Percentiles rank a stretch among this genome's conserved stretches.
Evolutionary conservation across 2,113 vertebrate genomes (phyloP).

Genomic region (Macquaria ambigua): DNA sequence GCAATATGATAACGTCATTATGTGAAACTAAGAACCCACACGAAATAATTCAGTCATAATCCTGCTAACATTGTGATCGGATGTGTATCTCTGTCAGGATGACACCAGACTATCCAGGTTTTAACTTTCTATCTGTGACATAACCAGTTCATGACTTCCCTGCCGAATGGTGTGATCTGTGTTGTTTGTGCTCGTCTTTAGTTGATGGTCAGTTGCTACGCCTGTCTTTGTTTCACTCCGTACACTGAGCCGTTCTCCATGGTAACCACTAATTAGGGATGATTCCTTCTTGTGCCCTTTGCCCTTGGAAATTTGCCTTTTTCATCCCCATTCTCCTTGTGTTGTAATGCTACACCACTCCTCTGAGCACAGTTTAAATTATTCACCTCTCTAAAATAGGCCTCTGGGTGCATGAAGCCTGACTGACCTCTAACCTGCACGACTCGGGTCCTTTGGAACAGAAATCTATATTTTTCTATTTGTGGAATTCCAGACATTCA

Average conservation of each 20-base stretch:
- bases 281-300: slow-evolving; percentile 77
- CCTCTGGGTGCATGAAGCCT: slow-evolving; percentile 59
- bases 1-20: not conserved
- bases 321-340: slow-evolving; percentile 57
- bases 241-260: slow-evolving; percentile 52
- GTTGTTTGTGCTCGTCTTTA: slow-evolving; percentile 41
- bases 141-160: slow-evolving; percentile 24
- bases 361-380: slow-evolving; percentile 74
- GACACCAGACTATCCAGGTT: not conserved
- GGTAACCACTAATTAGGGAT: slow-evolving; percentile 78
- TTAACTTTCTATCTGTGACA: slow-evolving; percentile 19
- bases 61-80: not conserved
- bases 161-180: slow-evolving; percentile 7
- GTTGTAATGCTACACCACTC: slow-evolving; percentile 72
- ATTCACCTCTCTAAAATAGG: slow-evolving; percentile 78
- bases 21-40: not conserved
- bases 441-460: slow-evolving; percentile 22
- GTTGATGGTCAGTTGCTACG: slow-evolving; percentile 49
- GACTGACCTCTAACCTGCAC: slow-evolving; percentile 75
- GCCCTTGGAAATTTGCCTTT: slow-evolving; percentile 76
- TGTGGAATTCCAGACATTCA: slow-evolving; percentile 46
- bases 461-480: slow-evolving; percentile 76
- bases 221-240: slow-evolving; percentile 42
- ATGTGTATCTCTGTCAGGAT: slow-evolving; percentile 2
- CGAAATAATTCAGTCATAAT: not conserved